Percentiles rank a stretch among this genome's conserved stretches.
Conservation (phyloP, 2,888 invertebrate genomes). For the Steinernema carpocapsae region DNA sequence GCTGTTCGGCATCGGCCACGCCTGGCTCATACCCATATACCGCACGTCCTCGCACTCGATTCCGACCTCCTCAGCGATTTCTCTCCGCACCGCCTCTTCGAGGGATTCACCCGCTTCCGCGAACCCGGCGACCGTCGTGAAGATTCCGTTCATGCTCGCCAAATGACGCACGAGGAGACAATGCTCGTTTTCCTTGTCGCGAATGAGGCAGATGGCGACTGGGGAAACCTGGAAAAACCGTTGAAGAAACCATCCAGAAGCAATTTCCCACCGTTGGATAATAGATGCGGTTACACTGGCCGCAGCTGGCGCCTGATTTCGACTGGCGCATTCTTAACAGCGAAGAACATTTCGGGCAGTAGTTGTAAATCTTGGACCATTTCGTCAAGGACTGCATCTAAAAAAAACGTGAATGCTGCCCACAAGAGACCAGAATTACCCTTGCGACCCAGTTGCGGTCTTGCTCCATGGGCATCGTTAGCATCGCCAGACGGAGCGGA, state of each 20-base stretch:
- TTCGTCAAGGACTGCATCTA: conserved; percentile 70
- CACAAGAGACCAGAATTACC: conserved; percentile 35
- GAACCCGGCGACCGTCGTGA: conserved; percentile 74
- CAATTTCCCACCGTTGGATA: conserved; percentile 61
- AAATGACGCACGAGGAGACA: conserved; percentile 72
- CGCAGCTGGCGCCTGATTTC: conserved; percentile 61
- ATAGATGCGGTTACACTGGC: conserved; percentile 55
- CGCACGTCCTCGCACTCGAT: conserved; percentile 71
- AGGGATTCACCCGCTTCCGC: conserved; percentile 72
- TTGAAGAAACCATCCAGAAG: background rate
- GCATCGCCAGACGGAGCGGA: conserved; percentile 59
- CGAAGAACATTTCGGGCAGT: conserved; percentile 71
- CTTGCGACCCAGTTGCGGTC: conserved; percentile 58
- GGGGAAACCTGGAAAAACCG: conserved; percentile 68
- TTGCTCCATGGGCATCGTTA: conserved; percentile 56
- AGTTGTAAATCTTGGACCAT: conserved; percentile 70
- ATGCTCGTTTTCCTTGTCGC: conserved; percentile 70
- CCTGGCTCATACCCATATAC: conserved; percentile 72
- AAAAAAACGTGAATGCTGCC: conserved; percentile 2
- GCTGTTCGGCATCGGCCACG: conserved; percentile 73
- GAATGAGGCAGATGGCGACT: conserved; percentile 72
- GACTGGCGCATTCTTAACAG: conserved; percentile 55
- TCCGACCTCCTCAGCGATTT: conserved; percentile 74
- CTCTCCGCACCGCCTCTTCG: conserved; percentile 72
- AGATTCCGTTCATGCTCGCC: conserved; percentile 72